Conservation (phyloP, 2,888 invertebrate genomes). For the Acanthosepion pharaonis region DNA sequence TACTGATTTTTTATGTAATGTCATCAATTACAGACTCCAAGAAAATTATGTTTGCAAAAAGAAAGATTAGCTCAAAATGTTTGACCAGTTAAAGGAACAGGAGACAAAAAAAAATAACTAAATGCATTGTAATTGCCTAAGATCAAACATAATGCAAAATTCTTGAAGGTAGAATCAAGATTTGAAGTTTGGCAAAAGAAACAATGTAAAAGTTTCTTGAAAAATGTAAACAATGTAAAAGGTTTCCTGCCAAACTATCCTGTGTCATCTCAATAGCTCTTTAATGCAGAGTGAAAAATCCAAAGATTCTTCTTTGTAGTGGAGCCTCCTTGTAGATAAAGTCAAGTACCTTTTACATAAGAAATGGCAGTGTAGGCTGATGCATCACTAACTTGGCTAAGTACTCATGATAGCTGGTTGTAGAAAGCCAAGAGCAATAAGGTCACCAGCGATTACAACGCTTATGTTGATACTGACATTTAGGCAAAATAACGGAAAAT, state of each 20-base stretch:
- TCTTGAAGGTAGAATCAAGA: too few species aligned
- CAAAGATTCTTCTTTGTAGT: not conserved
- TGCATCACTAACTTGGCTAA: conserved; percentile 13
- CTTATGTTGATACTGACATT: conserved; percentile 33
- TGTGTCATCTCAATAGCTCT: not conserved
- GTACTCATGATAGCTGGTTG: conserved; percentile 25
- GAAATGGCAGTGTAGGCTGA: not conserved
- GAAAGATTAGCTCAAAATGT: too few species aligned
- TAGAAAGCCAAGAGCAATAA: conserved; percentile 15
- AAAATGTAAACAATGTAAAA: too few species aligned
- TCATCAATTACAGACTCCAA: too few species aligned
- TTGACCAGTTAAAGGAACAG: too few species aligned
- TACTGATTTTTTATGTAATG: too few species aligned
- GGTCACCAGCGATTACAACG: conserved; percentile 33
- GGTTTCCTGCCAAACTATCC: not conserved
- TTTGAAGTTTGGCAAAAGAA: not conserved
- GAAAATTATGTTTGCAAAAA: too few species aligned
- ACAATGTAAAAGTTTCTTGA: too few species aligned
- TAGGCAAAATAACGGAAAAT: not conserved
- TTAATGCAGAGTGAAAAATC: not conserved
- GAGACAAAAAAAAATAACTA: too few species aligned
- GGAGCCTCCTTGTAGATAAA: not conserved
- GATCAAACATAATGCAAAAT: too few species aligned
- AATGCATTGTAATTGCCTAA: too few species aligned
- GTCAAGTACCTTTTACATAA: not conserved